Conservation (phyloP, 2,113 vertebrate genomes). For the Myiopsitta monachus region DNA sequence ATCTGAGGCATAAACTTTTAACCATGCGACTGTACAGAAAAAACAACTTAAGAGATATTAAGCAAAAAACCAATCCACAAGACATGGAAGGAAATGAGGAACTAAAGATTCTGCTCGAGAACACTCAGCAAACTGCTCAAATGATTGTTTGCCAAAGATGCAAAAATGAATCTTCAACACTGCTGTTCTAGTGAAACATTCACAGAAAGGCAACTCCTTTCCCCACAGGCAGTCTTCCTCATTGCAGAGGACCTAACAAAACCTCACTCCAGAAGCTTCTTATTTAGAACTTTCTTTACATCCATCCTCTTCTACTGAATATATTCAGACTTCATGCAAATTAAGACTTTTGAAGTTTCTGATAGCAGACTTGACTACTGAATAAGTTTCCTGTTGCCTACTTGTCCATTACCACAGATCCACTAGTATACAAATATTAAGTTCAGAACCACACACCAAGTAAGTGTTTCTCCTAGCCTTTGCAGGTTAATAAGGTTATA, state of each 20-base stretch:
- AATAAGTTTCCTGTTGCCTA: background rate
- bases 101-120: background rate
- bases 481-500: background rate
- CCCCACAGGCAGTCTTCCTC: background rate
- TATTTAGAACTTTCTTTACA: background rate
- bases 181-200: background rate
- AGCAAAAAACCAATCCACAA: background rate
- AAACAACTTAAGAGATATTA: background rate
- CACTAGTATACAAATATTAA: background rate
- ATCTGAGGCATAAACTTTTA: background rate
- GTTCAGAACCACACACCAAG: background rate
- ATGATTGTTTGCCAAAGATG: background rate
- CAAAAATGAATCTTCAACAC: background rate
- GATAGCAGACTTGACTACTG: background rate
- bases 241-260: background rate
- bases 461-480: background rate
- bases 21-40: background rate
- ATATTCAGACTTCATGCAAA: background rate
- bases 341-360: background rate
- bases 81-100: background rate
- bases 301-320: background rate
- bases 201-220: background rate
- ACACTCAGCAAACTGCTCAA: background rate
- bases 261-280: background rate
- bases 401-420: background rate